phyloP scores from a whole-genome alignment of 2,113 vertebrate species.

The Cebidichthys violaceus region DNA sequence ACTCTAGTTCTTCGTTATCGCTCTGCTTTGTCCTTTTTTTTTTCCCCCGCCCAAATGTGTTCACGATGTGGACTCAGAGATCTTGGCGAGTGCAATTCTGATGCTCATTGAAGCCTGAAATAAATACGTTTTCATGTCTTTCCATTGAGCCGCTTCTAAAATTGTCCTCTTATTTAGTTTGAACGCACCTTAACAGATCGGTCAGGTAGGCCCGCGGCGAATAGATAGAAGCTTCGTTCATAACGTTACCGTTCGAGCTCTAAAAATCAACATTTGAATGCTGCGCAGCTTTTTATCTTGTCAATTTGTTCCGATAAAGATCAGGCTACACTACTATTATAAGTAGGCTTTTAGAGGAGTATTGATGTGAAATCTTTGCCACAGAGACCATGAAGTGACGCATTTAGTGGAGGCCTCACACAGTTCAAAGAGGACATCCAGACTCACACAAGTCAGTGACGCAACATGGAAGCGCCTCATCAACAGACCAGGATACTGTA shows the following conservation, averaged over 20 bases:
- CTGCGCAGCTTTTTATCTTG: too few relatives aligned
- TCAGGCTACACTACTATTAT: background rate
- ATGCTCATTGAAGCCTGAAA: background rate
- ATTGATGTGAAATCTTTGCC: background rate
- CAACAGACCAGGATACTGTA: constrained; percentile 6
- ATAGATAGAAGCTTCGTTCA: background rate
- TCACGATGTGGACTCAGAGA: background rate
- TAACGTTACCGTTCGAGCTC: background rate
- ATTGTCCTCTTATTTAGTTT: background rate
- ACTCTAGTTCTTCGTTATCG: background rate
- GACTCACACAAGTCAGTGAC: background rate
- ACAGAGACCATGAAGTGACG: background rate
- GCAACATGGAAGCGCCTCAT: background rate
- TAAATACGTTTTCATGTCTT: background rate
- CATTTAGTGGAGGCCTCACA: background rate
- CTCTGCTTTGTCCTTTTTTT: background rate
- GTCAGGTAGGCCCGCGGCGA: background rate
- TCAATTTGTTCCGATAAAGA: background rate
- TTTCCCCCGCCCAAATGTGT: background rate
- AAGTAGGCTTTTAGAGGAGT: background rate
- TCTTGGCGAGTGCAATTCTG: background rate
- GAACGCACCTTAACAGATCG: background rate
- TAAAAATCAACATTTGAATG: background rate
- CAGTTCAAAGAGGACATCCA: constrained; percentile 10
- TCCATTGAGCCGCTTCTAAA: background rate